Evolutionary conservation across 2,888 invertebrate genomes (phyloP).

Genomic region (Ditylenchus weischeri): DNA sequence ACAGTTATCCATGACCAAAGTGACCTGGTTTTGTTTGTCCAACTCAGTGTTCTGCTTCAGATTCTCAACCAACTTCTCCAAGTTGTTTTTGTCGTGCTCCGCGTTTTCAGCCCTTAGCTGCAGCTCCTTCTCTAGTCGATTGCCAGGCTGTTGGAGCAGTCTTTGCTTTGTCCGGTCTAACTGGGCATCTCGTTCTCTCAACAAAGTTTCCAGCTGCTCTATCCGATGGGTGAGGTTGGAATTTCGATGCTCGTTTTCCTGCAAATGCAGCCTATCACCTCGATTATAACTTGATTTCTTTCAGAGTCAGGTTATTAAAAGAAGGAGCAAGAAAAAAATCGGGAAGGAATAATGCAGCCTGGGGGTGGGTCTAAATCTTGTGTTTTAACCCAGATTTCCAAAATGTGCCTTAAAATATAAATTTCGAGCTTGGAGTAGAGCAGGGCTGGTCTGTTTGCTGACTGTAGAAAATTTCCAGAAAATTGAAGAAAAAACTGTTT

Average conservation of each 20-base stretch:
- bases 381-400: no score
- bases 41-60: constrained; percentile 44
- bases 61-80: constrained; percentile 52
- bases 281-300: no score
- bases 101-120: constrained; percentile 83
- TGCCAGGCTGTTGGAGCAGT: constrained; percentile 42
- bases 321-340: no score
- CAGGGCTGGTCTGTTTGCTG: no score
- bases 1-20: no score
- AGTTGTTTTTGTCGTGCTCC: constrained; percentile 68
- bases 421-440: no score
- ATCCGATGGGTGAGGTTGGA: constrained; percentile 68
- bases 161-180: constrained; percentile 74
- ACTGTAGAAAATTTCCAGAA: no score
- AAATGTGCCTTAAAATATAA: no score
- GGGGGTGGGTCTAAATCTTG: no score
- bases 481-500: no score
- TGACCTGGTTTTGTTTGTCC: constrained; percentile 48
- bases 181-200: constrained; percentile 96
- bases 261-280: constrained; percentile 9
- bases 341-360: no score
- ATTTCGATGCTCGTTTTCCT: constrained; percentile 38
- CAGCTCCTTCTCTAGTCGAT: constrained; percentile 36
- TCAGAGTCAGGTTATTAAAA: no score
- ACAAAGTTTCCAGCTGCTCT: constrained; percentile 90